Conservation (phyloP, 2,888 invertebrate species). For the Rhagonycha lutea region DNA sequence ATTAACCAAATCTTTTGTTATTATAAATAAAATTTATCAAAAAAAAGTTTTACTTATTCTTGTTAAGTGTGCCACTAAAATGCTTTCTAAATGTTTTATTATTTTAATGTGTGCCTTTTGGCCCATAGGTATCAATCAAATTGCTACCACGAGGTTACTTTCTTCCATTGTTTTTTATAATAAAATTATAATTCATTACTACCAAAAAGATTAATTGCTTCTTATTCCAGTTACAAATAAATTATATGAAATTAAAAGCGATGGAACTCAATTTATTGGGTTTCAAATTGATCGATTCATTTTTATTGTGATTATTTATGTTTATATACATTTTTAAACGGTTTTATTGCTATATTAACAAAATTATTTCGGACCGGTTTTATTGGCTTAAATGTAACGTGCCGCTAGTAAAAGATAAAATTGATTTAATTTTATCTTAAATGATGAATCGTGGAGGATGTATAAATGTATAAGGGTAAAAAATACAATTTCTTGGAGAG, state of each 20-base stretch:
- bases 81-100: conserved; percentile 17
- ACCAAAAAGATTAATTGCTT: neutral
- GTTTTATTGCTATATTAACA: too few species aligned
- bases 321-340: too few species aligned
- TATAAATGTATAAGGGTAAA: too few species aligned
- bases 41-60: conserved; percentile 12
- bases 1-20: neutral
- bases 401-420: too few species aligned
- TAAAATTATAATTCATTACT: neutral
- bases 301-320: too few species aligned
- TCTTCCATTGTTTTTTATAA: neutral
- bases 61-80: conserved; percentile 17
- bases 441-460: too few species aligned
- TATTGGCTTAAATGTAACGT: too few species aligned
- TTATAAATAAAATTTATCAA: conserved; percentile 10
- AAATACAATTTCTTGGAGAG: too few species aligned
- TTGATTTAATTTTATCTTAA: too few species aligned
- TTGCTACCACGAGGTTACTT: neutral
- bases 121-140: neutral
- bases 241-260: neutral
- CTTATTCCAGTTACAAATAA: neutral
- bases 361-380: too few species aligned
- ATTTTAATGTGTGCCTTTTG: neutral
- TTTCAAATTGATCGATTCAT: too few species aligned
- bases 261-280: too few species aligned